phyloP scores from a whole-genome alignment of 1,140 invertebrate species.

The Aphelenchoides besseyi region DNA sequence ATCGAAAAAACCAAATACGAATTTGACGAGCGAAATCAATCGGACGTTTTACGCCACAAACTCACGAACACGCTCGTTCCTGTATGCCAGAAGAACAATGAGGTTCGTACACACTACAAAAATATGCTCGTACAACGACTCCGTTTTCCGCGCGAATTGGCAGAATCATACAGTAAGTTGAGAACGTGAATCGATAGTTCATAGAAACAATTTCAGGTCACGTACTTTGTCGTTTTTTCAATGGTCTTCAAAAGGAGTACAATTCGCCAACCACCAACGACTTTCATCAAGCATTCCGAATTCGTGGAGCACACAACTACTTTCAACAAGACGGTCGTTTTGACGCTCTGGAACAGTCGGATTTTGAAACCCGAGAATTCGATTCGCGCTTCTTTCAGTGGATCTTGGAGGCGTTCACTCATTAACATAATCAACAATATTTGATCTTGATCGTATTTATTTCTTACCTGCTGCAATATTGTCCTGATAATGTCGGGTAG shows the following conservation, averaged over 20 bases:
- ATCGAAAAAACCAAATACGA: constrained; percentile 23
- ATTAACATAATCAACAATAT: constrained; percentile 12
- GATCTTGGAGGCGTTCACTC: constrained; percentile 33
- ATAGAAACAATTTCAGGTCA: constrained; percentile 27
- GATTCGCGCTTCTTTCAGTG: constrained; percentile 45
- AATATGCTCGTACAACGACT: constrained; percentile 38
- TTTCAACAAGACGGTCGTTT: constrained; percentile 45
- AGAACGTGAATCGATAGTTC: neutral
- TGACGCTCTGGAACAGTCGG: constrained; percentile 26
- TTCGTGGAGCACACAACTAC: constrained; percentile 49
- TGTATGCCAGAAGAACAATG: constrained; percentile 32
- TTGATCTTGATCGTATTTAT: neutral
- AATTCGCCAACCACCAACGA: constrained; percentile 36
- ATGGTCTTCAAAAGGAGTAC: constrained; percentile 41
- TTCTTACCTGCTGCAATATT: constrained; percentile 1
- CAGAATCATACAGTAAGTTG: constrained; percentile 39
- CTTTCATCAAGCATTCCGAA: constrained; percentile 48
- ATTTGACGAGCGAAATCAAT: constrained; percentile 24
- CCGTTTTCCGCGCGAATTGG: constrained; percentile 42
- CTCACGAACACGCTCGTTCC: constrained; percentile 28
- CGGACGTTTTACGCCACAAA: constrained; percentile 27
- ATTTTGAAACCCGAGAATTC: constrained; percentile 29
- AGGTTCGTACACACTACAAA: constrained; percentile 35
- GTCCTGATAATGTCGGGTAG: neutral
- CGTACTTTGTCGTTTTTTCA: constrained; percentile 48